A percentile compares a stretch with the other conserved stretches of the same genome.
phyloP scores from a whole-genome alignment of 2,888 invertebrate genomes.

The Caenorhabditis zanzibari region DNA sequence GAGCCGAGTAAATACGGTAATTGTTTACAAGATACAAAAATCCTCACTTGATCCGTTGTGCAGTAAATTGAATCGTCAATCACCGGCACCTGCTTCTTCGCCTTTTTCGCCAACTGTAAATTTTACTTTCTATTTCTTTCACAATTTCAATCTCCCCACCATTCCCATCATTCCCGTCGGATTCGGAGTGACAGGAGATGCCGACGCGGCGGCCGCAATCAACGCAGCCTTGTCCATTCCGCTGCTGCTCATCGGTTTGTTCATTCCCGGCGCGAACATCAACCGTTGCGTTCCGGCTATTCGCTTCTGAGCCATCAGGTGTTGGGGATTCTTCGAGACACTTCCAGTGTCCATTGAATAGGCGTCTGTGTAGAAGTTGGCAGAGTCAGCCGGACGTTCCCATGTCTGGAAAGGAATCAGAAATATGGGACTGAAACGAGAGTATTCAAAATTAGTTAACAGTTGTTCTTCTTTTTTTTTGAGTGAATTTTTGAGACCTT shows the following conservation, averaged over 20 bases:
- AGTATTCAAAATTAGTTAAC: no score
- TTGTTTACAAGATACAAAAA: no score
- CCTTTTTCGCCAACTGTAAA: conserved; percentile 34
- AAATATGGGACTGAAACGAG: no score
- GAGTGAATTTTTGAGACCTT: no score
- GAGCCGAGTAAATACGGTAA: no score
- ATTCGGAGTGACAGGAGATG: background rate
- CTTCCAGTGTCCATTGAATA: conserved; percentile 24
- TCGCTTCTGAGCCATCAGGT: conserved; percentile 33
- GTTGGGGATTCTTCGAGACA: conserved; percentile 6
- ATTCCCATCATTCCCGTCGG: background rate
- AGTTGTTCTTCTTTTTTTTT: no score
- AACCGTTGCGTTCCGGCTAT: conserved; percentile 63
- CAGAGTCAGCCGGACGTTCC: conserved; percentile 1
- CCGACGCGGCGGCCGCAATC: background rate
- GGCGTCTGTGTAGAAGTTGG: conserved; percentile 27
- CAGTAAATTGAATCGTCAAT: conserved; percentile 62
- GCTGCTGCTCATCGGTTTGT: background rate
- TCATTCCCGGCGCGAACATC: conserved; percentile 25
- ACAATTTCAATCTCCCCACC: background rate
- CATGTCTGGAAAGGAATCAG: conserved; percentile 29
- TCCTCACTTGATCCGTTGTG: conserved; percentile 47
- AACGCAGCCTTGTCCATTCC: conserved; percentile 2
- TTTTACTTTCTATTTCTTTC: background rate
- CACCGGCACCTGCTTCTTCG: conserved; percentile 59